Conservation (phyloP, 2,113 vertebrate species). For the Tychaedon coryphoeus region DNA sequence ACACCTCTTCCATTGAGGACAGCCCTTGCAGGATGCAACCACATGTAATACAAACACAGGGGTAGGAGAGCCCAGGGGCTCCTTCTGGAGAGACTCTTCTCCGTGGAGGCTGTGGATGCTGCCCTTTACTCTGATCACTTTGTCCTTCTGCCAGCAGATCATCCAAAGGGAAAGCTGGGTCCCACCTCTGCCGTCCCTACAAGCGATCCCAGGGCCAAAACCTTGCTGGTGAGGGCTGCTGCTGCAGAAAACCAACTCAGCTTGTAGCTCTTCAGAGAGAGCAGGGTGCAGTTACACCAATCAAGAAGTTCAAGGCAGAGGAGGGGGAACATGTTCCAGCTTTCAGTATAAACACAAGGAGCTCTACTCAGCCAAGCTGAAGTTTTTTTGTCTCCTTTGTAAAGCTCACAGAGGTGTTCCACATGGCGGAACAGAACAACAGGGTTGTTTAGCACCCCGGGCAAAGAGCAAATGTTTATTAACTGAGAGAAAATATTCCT, state of each 20-base stretch:
- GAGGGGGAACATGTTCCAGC: not conserved
- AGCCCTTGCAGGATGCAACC: not conserved
- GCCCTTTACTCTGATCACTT: not conserved
- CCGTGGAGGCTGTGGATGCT: rapidly evolving
- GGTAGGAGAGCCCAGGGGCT: not conserved
- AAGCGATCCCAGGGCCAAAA: not conserved
- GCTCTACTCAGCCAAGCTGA: not conserved
- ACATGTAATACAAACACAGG: not conserved
- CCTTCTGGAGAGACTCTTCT: not conserved
- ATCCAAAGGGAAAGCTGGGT: rapidly evolving
- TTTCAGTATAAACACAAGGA: not conserved
- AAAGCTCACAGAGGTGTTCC: not conserved
- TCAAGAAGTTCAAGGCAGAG: not conserved
- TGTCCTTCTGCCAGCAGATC: not conserved
- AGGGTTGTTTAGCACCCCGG: slow-evolving; percentile 24
- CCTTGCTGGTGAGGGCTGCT: rapidly evolving
- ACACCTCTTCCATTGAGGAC: not conserved
- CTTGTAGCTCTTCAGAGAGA: not conserved
- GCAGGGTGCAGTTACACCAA: not conserved
- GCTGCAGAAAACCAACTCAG: not conserved
- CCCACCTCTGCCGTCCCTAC: rapidly evolving
- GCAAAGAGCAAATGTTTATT: slow-evolving; percentile 50
- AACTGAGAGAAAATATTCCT: slow-evolving; percentile 29
- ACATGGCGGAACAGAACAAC: slow-evolving; percentile 1
- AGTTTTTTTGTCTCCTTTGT: not conserved